Conservation (phyloP, 1,140 invertebrate genomes). For the Pachyrhynchus sulphureomaculatus region DNA sequence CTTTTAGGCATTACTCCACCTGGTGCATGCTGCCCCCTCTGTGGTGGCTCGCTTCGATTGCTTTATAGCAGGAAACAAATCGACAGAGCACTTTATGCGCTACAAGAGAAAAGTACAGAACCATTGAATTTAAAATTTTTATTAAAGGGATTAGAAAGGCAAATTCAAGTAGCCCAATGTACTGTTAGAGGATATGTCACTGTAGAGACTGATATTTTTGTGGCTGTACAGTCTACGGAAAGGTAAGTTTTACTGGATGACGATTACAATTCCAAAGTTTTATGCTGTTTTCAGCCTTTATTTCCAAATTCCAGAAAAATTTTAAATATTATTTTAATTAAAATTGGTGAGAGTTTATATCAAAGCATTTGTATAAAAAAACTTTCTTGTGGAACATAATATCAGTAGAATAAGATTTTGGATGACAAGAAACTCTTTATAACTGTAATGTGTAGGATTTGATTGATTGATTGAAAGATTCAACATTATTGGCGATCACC, state of each 20-base stretch:
- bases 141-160: slow-evolving; percentile 66
- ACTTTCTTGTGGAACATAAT: too few species aligned
- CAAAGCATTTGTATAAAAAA: too few species aligned
- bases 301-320: not conserved
- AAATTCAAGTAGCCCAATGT: slow-evolving; percentile 80
- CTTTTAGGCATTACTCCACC: slow-evolving; percentile 70
- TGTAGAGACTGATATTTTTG: slow-evolving; percentile 79
- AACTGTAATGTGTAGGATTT: too few species aligned
- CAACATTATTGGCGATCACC: too few species aligned
- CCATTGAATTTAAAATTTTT: slow-evolving; percentile 68
- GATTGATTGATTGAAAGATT: too few species aligned
- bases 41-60: slow-evolving; percentile 79
- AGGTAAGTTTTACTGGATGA: slow-evolving; percentile 41
- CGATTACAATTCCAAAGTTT: not conserved
- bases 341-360: too few species aligned
- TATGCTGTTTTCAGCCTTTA: not conserved
- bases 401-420: too few species aligned
- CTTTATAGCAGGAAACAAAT: slow-evolving; percentile 79
- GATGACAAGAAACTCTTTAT: too few species aligned
- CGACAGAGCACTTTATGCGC: slow-evolving; percentile 63
- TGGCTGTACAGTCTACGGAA: slow-evolving; percentile 68
- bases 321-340: too few species aligned
- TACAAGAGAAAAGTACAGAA: slow-evolving; percentile 59
- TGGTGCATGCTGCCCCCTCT: slow-evolving; percentile 87
- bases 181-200: slow-evolving; percentile 78